Evolutionary conservation across 1,140 invertebrate genomes (phyloP), one percentile per base, ranked within the genome.

Genomic region (Akabosia matsudoensis): DNA sequence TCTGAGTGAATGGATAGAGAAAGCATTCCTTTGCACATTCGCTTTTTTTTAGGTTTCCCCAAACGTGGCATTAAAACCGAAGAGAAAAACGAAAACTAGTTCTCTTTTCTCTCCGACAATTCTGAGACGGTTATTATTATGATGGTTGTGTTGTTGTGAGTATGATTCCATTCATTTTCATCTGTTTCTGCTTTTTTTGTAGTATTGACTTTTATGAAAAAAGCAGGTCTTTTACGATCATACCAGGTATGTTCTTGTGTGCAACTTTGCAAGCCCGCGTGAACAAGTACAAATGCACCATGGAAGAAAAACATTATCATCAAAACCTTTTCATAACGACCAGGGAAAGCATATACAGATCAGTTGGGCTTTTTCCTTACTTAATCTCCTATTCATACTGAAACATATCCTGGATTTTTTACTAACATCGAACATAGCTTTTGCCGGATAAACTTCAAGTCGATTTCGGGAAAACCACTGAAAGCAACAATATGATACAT

Each of bases 91-190:
- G 54, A 56, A n/a, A n/a, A n/a, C n/a, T n/a, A n/a, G n/a, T n/a
- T 56, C 54, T 56, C 54, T 56, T 45, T 56, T 56, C 54, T 56
- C 24, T 56, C 54, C 24, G 13, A 56, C 10, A 56, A 24, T 16
- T n/a, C 10, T 4, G 3, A 56, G 4, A 22, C n/a, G n/a, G n/a
- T n/a, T 56, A 56, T 56, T 56, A 56, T 56, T 56, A 56, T 56
- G 14, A 56, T 56, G 14, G 54, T 56, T 56, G 24, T 56, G 54
- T 56, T 56, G 54, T 56, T 56, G 24, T 56, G 54, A 56, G 54
- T 24, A 56, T 56, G 14, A 56, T 56, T 56, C 13, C 22, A 56
- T 56, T 56, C n/a, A n/a, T n/a, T 56, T 22, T 24, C 54, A 16
- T 56, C 54, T 56, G 54, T 10, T 24, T 56, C 10, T 56, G n/a